Conservation (phyloP, 35 echinoderm and acorn worm species). For the Diadema setosum region DNA sequence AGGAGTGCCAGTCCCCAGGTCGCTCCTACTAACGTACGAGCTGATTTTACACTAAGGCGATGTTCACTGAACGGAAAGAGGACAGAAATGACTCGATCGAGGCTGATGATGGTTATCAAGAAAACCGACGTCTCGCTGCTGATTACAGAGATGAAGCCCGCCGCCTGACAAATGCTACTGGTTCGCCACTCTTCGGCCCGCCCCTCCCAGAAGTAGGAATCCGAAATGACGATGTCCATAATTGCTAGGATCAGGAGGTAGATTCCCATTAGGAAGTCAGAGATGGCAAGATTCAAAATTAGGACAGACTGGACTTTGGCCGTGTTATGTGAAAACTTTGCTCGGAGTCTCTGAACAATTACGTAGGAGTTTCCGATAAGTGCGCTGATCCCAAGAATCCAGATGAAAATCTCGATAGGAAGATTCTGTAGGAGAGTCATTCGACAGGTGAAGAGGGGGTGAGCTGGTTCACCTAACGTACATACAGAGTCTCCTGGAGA, state of each 20-base stretch:
- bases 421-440: slow-evolving; percentile 27
- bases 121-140: slow-evolving; percentile 67
- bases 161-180: slow-evolving; percentile 26
- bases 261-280: slow-evolving; percentile 76
- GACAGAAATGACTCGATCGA: slow-evolving; percentile 60
- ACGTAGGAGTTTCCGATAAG: slow-evolving; percentile 43
- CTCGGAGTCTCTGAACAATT: background rate
- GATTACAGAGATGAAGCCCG: slow-evolving; percentile 59
- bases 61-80: slow-evolving; percentile 67
- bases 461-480: background rate
- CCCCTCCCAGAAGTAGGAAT: slow-evolving; percentile 48
- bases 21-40: background rate
- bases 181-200: slow-evolving; percentile 39
- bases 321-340: background rate
- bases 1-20: slow-evolving; percentile 42
- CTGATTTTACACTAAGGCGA: slow-evolving; percentile 19
- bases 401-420: slow-evolving; percentile 27
- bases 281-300: slow-evolving; percentile 54
- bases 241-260: slow-evolving; percentile 67
- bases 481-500: background rate
- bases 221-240: slow-evolving; percentile 30
- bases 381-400: slow-evolving; percentile 54
- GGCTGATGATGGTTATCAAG: slow-evolving; percentile 49
- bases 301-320: slow-evolving; percentile 28
- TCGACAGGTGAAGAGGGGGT: slow-evolving; percentile 40